Evolutionary conservation across 1,140 invertebrate genomes (phyloP).

Genomic region (Polypedilum vanderplanki): DNA sequence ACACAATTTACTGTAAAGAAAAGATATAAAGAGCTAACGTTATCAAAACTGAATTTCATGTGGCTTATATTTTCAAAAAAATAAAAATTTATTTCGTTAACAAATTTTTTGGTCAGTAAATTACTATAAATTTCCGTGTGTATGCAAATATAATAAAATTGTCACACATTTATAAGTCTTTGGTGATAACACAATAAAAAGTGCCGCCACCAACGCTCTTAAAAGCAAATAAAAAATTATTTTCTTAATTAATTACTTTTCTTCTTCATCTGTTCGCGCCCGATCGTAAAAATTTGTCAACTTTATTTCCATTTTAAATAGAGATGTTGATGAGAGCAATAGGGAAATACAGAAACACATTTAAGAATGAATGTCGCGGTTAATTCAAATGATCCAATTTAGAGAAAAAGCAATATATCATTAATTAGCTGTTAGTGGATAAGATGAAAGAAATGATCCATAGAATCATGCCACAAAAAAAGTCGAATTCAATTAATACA

Average conservation of each 20-base stretch:
- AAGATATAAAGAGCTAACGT: background rate
- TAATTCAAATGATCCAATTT: background rate
- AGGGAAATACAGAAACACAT: too few species aligned
- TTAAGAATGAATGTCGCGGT: background rate
- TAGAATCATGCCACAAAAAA: background rate
- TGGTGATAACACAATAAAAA: background rate
- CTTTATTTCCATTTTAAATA: slow-evolving; percentile 13
- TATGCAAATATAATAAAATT: too few species aligned
- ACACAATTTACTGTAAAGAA: background rate
- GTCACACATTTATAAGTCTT: too few species aligned
- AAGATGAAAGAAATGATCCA: background rate
- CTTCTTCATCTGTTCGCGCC: background rate
- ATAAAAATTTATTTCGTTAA: background rate
- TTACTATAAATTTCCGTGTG: too few species aligned
- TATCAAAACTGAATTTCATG: too few species aligned
- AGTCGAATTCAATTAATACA: background rate
- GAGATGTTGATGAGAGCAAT: background rate
- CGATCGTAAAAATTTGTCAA: slow-evolving; percentile 25
- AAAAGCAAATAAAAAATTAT: background rate
- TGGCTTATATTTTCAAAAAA: background rate
- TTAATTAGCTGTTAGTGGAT: background rate
- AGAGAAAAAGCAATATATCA: background rate
- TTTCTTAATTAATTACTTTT: slow-evolving; percentile 3
- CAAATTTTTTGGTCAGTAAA: background rate
- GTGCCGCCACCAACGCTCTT: background rate